A percentile compares a stretch with the other conserved stretches of the same genome.
phyloP scores from a whole-genome alignment of 2,888 invertebrate genomes.

The Cheilosia impressa region DNA sequence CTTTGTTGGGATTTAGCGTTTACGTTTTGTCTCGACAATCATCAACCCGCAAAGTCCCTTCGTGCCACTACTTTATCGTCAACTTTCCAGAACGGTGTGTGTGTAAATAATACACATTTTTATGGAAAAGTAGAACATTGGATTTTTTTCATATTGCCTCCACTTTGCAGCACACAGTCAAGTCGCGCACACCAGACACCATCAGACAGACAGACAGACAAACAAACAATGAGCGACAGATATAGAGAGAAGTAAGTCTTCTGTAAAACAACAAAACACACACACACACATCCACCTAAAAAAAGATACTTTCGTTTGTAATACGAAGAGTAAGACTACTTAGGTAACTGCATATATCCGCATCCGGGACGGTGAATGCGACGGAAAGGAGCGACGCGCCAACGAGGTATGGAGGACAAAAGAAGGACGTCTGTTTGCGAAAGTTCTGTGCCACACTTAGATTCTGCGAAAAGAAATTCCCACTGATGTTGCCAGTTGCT shows the following conservation, averaged over 20 bases:
- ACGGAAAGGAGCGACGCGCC: slow-evolving; percentile 28
- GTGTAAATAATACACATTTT: slow-evolving; percentile 64
- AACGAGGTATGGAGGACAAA: slow-evolving; percentile 54
- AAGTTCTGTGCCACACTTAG: slow-evolving; percentile 64
- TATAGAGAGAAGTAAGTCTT: slow-evolving; percentile 57
- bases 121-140: slow-evolving; percentile 62
- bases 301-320: slow-evolving; percentile 69
- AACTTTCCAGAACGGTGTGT: slow-evolving; percentile 31
- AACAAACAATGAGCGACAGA: slow-evolving; percentile 65
- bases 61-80: slow-evolving; percentile 17
- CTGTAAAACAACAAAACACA: slow-evolving; percentile 39
- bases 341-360: slow-evolving; percentile 68
- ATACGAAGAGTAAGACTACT: slow-evolving; percentile 59
- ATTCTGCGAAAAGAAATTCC: slow-evolving; percentile 56
- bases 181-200: slow-evolving; percentile 66
- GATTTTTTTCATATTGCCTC: slow-evolving; percentile 33
- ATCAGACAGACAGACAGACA: slow-evolving; percentile 61
- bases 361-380: slow-evolving; percentile 35
- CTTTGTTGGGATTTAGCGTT: slow-evolving; percentile 50
- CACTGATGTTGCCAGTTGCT: slow-evolving; percentile 44
- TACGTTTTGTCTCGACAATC: slow-evolving; percentile 45
- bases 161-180: slow-evolving; percentile 62
- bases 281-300: slow-evolving; percentile 9
- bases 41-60: slow-evolving; percentile 30
- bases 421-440: slow-evolving; percentile 72